Conservation (phyloP, 2,888 invertebrate species). For the Nesidiocoris tenuis region DNA sequence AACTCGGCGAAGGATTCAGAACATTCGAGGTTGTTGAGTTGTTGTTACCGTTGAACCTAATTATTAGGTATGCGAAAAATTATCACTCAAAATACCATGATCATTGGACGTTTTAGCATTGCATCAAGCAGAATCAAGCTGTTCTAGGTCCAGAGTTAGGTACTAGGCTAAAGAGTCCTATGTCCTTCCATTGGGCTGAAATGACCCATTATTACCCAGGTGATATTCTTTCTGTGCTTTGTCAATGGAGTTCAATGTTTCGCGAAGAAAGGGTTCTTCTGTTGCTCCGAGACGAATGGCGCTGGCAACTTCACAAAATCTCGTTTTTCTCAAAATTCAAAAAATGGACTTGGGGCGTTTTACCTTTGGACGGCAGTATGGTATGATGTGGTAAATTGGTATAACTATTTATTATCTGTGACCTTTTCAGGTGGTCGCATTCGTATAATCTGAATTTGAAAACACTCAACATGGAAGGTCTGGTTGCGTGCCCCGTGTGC, state of each 20-base stretch:
- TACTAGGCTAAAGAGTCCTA: too few species aligned
- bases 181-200: background rate
- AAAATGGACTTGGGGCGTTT: background rate
- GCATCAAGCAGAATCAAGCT: background rate
- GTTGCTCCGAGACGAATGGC: background rate
- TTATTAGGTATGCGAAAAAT: too few species aligned
- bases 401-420: too few species aligned
- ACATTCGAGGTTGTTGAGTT: too few species aligned
- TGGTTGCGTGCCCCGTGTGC: slow-evolving; percentile 73
- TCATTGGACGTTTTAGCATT: too few species aligned
- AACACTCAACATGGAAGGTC: slow-evolving; percentile 50
- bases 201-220: too few species aligned
- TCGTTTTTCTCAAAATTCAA: background rate
- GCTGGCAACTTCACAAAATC: background rate
- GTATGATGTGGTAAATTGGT: too few species aligned
- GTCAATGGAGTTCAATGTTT: background rate
- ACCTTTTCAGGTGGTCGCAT: background rate
- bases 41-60: too few species aligned
- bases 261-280: background rate
- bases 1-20: too few species aligned
- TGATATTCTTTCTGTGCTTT: background rate
- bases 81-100: too few species aligned
- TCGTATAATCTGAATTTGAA: too few species aligned
- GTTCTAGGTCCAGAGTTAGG: background rate
- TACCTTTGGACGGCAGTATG: too few species aligned